These are phyloP conservation scores for Nysson spinosus DNA, from an alignment of 2,888 invertebrate species.

Conservation along the genomic window DNA sequence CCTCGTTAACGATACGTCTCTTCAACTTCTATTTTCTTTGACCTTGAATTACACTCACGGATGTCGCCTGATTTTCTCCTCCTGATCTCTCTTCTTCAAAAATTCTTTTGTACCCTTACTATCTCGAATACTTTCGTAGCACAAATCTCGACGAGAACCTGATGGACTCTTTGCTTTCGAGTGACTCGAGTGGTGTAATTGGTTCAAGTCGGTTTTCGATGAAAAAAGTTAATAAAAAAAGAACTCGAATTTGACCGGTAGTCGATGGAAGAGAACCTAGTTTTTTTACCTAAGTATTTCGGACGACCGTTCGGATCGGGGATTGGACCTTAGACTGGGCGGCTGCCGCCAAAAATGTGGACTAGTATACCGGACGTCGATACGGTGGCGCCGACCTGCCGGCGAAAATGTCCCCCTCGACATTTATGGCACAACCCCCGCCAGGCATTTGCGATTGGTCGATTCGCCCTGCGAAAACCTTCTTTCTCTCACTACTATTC, in stretches of 20 bases:
- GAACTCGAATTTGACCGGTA: constrained; percentile 20
- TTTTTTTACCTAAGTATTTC: constrained; percentile 74
- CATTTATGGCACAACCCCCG: constrained; percentile 77
- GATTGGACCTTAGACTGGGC: constrained; percentile 77
- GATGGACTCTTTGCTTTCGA: too few species aligned
- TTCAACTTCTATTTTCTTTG: constrained; percentile 6
- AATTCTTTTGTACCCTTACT: background rate
- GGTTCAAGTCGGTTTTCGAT: constrained; percentile 68
- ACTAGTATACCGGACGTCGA: constrained; percentile 73
- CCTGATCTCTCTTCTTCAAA: background rate
- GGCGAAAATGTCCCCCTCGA: constrained; percentile 63
- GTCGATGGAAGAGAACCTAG: constrained; percentile 19
- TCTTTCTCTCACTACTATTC: constrained; percentile 12
- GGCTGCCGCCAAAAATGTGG: constrained; percentile 73
- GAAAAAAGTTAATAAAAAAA: background rate
- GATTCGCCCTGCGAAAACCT: constrained; percentile 25
- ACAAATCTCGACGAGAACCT: too few species aligned
- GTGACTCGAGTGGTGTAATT: background rate
- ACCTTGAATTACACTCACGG: constrained; percentile 31
- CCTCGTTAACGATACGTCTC: background rate
- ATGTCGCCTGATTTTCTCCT: constrained; percentile 1
- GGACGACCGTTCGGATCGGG: constrained; percentile 77
- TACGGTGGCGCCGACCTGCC: constrained; percentile 70
- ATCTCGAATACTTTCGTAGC: background rate
- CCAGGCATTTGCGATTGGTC: constrained; percentile 59